Percentiles rank a stretch among this genome's conserved stretches.
Evolutionary conservation across 1,140 invertebrate species (phyloP).

Genomic region (Drosophila jambulina): DNA sequence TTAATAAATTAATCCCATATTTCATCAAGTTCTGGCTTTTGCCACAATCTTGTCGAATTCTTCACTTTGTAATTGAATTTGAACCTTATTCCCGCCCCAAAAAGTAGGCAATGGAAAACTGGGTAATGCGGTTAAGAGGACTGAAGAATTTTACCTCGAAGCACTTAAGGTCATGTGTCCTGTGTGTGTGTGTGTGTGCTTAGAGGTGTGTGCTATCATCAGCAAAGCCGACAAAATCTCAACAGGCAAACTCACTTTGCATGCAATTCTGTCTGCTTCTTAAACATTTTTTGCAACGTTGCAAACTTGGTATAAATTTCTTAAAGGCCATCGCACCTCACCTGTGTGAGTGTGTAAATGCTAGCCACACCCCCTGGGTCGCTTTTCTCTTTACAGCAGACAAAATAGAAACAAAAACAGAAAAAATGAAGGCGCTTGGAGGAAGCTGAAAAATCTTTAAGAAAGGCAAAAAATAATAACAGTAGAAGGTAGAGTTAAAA

Average conservation of each 20-base stretch:
- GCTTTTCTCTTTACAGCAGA: no score
- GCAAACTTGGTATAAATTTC: conserved; percentile 31
- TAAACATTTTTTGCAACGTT: conserved; percentile 12
- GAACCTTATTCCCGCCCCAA: background rate
- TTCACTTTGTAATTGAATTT: conserved; percentile 13
- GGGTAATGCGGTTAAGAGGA: background rate
- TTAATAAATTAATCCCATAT: background rate
- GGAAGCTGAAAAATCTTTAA: background rate
- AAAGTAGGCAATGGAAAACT: conserved; percentile 1
- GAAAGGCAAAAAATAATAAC: conserved; percentile 26
- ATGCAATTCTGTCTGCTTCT: no score
- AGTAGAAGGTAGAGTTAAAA: background rate
- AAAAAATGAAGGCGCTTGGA: background rate
- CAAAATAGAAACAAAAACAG: background rate
- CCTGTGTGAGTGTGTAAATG: background rate
- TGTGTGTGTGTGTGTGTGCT: background rate
- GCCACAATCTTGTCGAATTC: no score
- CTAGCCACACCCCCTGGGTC: conserved; percentile 6
- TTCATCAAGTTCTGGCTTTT: no score
- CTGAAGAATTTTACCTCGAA: background rate
- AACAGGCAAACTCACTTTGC: no score
- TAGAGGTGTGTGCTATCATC: no score
- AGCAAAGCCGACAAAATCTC: no score
- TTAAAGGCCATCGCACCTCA: conserved; percentile 12
- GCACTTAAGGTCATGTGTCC: conserved; percentile 1